Base-by-base conservation (phyloP, 1,140 invertebrate species). In the Pemphigus obesinymphae region DNA sequence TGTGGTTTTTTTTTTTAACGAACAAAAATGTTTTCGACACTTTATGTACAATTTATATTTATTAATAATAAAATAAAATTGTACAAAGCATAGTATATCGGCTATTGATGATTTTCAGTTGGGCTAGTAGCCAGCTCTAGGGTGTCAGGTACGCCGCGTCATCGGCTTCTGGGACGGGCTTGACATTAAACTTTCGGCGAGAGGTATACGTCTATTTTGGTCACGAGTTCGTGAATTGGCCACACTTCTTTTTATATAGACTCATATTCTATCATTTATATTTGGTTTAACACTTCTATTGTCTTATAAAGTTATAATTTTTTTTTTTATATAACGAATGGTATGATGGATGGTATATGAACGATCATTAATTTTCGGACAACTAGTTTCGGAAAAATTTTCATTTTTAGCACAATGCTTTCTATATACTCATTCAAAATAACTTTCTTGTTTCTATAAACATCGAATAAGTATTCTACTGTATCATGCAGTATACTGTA, bases 111-210 rank as follows among this genome's bases (percentile, higher is more conserved):
- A 76, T 76, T 55, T 40, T 55, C 23, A 2, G 10, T 61, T 80
- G 76, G 76, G 76, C 76, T 43, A 20, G 34, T 6, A 45, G 76
- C 76, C 76, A 80, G 34, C 5, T 11, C 8, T 8, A 11, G 31
- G 17, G 55, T 45, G 37, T 15, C 31, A 55, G 20, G 31, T 76
- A 53, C 48, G 43, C 15, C 20, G 73, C 50, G 31, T 58, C 40
- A 29, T 50, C 37, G 26, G 34, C 37, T 43, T 78, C n/a, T 20
- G 23, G 23, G 63, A 37, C 31, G 11, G 11, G 34, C 13, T 58
- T 61, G 76, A 80, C 50, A 61, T 80, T 80, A 80, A 80, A 61
- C 76, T 61, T 80, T 80, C 23, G 23, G 29, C 34, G 11, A 34
- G 53, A 34, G 48, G 31, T 23, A 76, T 34, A 61, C 55, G 26